These are phyloP conservation scores for Drosophila ustulata DNA, from an alignment of 2,888 invertebrate genomes.

Conservation along the genomic window DNA sequence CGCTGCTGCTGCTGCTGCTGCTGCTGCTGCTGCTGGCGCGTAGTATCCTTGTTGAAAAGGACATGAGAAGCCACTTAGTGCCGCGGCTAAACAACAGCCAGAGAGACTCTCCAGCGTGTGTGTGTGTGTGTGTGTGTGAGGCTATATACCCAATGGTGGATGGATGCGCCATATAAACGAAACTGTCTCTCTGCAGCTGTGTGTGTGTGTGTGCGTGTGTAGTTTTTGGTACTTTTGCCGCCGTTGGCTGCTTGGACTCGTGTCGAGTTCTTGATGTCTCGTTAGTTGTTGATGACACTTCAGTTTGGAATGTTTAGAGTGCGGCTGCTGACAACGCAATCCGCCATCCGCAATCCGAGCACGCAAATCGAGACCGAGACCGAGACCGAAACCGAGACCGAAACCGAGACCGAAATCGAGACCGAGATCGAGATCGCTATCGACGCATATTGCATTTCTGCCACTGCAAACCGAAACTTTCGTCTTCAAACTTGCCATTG, in stretches of 20 bases:
- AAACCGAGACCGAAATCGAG: slow-evolving; percentile 16
- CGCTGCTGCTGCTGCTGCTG: slow-evolving; percentile 34
- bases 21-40: slow-evolving; percentile 20
- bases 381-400: slow-evolving; percentile 19
- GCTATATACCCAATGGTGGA: slow-evolving; percentile 75
- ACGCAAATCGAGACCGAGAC: slow-evolving; percentile 18
- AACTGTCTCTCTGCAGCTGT: slow-evolving; percentile 27
- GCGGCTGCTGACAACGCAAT: slow-evolving; percentile 67
- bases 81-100: slow-evolving; percentile 67
- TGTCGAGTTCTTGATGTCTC: slow-evolving; percentile 84
- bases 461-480: neutral
- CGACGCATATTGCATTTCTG: neutral
- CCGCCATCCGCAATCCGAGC: slow-evolving; percentile 20
- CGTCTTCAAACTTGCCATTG: neutral
- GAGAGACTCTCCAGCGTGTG: slow-evolving; percentile 63
- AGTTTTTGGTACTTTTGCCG: slow-evolving; percentile 76
- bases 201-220: slow-evolving; percentile 49
- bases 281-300: slow-evolving; percentile 86
- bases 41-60: slow-evolving; percentile 82
- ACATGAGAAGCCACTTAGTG: slow-evolving; percentile 85
- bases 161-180: slow-evolving; percentile 61
- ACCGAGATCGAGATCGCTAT: neutral
- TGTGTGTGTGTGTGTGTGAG: slow-evolving; percentile 36
- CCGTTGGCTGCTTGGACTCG: slow-evolving; percentile 82
- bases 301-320: slow-evolving; percentile 83